These are phyloP conservation scores for Turritopsis rubra DNA, from an alignment of 30 jellyfish, hydroid and myxozoan species.

Conservation along the genomic window DNA sequence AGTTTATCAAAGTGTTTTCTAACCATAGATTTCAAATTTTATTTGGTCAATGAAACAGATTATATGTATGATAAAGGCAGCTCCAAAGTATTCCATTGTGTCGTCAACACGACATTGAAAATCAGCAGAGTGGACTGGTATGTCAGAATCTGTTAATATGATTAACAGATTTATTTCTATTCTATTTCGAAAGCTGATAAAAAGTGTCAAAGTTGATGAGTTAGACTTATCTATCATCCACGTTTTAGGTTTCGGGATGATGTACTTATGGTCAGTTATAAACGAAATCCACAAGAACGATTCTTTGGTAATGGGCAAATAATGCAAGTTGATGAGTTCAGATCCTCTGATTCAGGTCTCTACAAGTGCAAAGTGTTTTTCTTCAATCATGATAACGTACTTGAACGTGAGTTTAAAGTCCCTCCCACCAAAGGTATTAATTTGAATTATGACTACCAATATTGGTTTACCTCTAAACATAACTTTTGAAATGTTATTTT, in stretches of 20 bases:
- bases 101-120: not conserved
- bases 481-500: not conserved
- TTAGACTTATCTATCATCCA: not conserved
- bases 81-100: not conserved
- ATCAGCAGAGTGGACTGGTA: not conserved
- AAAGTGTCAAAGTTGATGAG: no score
- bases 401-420: constrained; percentile 12
- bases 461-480: not conserved
- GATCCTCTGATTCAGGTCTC: constrained; percentile 16
- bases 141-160: not conserved
- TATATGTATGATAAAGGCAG: not conserved
- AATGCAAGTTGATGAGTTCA: not conserved
- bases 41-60: not conserved
- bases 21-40: not conserved
- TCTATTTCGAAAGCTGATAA: no score
- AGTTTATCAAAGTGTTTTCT: no score
- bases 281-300: not conserved
- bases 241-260: not conserved
- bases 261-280: not conserved
- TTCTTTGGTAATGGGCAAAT: constrained; percentile 1
- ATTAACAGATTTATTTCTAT: no score
- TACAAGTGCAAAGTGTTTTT: constrained; percentile 18
- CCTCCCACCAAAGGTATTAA: constrained; percentile 16
- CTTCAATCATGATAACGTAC: not conserved
- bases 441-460: not conserved